Conservation (phyloP, 2,113 vertebrate species). For the Epinephelus lanceolatus region DNA sequence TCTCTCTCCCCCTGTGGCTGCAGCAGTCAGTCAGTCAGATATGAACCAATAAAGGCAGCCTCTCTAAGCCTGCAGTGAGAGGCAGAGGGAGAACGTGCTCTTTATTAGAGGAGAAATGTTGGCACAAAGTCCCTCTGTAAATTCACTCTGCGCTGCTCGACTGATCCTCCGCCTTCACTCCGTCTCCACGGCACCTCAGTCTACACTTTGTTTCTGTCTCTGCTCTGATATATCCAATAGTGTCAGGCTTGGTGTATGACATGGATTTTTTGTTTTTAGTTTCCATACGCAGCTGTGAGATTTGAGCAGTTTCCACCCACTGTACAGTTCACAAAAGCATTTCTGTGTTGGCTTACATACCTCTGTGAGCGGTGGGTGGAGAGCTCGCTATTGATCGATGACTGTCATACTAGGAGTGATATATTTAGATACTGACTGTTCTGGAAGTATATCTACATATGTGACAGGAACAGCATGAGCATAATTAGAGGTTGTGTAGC, state of each 20-base stretch:
- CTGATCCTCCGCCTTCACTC: conserved; percentile 49
- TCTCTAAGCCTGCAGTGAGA: conserved; percentile 53
- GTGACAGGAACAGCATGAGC: not conserved
- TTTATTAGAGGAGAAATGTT: conserved; percentile 69
- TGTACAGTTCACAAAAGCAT: not conserved
- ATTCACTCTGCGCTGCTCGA: conserved; percentile 41
- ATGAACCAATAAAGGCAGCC: conserved; percentile 61
- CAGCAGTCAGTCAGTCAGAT: conserved; percentile 61
- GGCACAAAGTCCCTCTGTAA: conserved; percentile 50
- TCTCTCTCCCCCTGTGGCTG: conserved; percentile 30
- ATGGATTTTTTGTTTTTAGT: not conserved
- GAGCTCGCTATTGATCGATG: conserved; percentile 34
- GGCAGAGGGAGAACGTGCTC: conserved; percentile 33
- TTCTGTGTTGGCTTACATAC: not conserved
- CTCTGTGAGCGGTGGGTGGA: conserved; percentile 30
- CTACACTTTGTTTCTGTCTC: conserved; percentile 38
- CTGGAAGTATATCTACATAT: not conserved
- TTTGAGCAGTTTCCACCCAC: conserved; percentile 18
- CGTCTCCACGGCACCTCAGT: conserved; percentile 14
- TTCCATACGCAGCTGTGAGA: conserved; percentile 2
- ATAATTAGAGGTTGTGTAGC: not conserved
- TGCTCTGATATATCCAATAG: conserved; percentile 4
- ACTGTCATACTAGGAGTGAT: conserved; percentile 24
- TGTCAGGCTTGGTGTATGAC: not conserved
- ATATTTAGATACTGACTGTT: conserved; percentile 1